These are phyloP conservation scores for Hyles lineata DNA, from an alignment of 2,888 invertebrate genomes.

Conservation along the genomic window DNA sequence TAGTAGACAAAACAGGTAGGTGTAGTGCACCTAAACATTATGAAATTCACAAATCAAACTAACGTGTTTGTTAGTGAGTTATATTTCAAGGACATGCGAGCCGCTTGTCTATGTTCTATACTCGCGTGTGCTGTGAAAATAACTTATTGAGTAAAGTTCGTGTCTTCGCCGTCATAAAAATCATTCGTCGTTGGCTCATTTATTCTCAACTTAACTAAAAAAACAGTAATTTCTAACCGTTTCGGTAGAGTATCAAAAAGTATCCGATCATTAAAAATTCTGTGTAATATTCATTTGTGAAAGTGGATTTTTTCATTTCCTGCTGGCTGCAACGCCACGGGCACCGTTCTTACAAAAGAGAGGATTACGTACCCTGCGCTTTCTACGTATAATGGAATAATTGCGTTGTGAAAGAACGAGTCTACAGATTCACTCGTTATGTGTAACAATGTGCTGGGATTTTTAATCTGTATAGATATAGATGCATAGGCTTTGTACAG, in stretches of 20 bases:
- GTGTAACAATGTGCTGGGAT: neutral
- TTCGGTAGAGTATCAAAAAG: neutral
- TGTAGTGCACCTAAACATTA: no score
- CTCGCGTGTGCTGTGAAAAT: constrained; percentile 1
- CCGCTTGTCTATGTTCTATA: neutral
- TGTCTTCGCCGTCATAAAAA: neutral
- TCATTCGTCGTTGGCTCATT: neutral
- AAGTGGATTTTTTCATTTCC: constrained; percentile 23
- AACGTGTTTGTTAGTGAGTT: neutral
- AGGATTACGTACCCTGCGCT: neutral
- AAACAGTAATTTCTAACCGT: neutral
- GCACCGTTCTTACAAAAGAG: neutral
- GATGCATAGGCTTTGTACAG: neutral
- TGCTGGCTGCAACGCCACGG: constrained; percentile 1
- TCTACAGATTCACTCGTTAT: neutral
- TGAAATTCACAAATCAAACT: neutral
- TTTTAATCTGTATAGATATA: neutral
- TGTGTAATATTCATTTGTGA: constrained; percentile 12
- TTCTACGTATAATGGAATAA: constrained; percentile 1
- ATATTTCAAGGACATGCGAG: neutral
- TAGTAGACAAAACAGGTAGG: neutral
- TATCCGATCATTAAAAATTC: constrained; percentile 12
- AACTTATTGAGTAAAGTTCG: neutral
- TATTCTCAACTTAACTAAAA: neutral
- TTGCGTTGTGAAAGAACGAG: neutral